A percentile compares a stretch with the other conserved stretches of the same genome.
These are phyloP conservation scores for Tinea pellionella DNA, from an alignment of 2,888 invertebrate genomes.

Conservation along the genomic window DNA sequence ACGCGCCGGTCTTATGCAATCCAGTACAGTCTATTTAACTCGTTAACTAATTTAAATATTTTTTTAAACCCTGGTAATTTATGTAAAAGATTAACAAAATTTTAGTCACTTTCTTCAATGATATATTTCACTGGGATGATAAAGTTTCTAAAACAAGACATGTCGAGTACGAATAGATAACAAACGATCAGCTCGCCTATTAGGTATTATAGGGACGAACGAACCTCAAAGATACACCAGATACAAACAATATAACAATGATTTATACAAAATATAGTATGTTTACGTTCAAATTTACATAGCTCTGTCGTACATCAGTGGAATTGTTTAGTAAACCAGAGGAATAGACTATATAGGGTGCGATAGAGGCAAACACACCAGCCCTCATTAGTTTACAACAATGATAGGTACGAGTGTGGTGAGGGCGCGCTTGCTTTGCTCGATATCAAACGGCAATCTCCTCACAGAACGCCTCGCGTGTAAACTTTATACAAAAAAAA, in stretches of 20 bases:
- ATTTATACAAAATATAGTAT: background rate
- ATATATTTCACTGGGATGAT: background rate
- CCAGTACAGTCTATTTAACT: background rate
- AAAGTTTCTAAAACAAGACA: background rate
- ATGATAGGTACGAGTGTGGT: background rate
- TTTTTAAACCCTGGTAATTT: background rate
- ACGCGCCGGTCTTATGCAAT: background rate
- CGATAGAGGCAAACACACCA: background rate
- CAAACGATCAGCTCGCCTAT: background rate
- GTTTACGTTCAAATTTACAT: background rate
- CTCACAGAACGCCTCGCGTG: conserved; percentile 53
- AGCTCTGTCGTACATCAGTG: background rate
- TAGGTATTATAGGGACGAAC: no score
- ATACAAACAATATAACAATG: background rate
- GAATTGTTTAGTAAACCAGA: background rate
- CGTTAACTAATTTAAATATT: background rate
- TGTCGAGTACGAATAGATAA: background rate
- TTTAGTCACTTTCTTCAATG: background rate
- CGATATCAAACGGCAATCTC: conserved; percentile 62
- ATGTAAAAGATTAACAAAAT: conserved; percentile 2
- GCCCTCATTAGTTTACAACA: background rate
- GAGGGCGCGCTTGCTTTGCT: conserved; percentile 25
- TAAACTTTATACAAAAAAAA: conserved; percentile 66
- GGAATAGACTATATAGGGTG: background rate
- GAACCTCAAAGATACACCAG: background rate